phyloP scores from a whole-genome alignment of 2,113 vertebrate genomes.

The Alligator sinensis region DNA sequence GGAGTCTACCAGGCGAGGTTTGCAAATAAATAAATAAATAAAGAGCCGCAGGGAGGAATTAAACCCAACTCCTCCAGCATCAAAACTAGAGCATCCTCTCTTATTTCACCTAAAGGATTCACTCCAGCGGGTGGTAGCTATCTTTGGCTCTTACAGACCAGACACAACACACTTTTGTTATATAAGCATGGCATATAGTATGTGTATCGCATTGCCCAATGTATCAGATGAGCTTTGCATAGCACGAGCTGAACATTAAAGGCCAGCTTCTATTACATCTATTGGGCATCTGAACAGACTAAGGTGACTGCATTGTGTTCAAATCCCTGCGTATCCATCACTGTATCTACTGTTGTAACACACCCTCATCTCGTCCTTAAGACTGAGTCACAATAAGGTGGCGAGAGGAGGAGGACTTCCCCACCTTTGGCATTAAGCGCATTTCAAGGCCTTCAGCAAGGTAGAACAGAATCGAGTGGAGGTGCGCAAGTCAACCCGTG shows the following conservation, averaged over 20 bases:
- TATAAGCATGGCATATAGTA: accelerated
- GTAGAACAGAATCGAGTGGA: too few species aligned
- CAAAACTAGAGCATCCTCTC: not conserved
- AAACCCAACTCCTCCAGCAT: not conserved
- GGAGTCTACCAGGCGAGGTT: not conserved
- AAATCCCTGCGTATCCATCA: too few species aligned
- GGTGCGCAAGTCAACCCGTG: too few species aligned
- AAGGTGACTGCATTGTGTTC: too few species aligned
- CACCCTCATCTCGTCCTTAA: too few species aligned
- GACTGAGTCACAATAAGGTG: too few species aligned
- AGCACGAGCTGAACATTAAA: not conserved
- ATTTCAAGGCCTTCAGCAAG: too few species aligned
- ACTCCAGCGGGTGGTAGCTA: not conserved
- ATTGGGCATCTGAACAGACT: too few species aligned
- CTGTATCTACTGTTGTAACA: too few species aligned
- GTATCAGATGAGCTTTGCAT: not conserved
- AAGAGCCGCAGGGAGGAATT: not conserved
- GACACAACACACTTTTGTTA: not conserved
- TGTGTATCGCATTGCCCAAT: not conserved
- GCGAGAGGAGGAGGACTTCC: too few species aligned
- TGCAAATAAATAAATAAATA: not conserved
- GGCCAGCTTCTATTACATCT: too few species aligned
- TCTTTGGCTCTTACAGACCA: accelerated
- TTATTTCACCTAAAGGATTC: not conserved
- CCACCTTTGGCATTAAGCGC: too few species aligned